Evolutionary conservation across 1,140 invertebrate species (phyloP).

Genomic region (Laupala kohalensis): DNA sequence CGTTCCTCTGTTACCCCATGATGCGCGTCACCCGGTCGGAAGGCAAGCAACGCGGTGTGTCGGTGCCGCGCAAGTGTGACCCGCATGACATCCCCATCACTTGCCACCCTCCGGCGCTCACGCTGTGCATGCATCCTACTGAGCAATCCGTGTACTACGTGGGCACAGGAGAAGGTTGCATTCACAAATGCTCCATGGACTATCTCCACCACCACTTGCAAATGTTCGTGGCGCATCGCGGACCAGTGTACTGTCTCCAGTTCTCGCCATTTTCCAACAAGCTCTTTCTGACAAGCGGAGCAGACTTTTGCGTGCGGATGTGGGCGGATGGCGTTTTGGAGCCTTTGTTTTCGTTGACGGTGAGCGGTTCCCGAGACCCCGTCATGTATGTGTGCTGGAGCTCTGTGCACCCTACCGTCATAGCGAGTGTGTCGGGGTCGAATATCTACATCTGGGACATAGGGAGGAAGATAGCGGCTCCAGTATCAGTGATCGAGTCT

Average conservation of each 20-base stretch:
- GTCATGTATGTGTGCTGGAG: conserved; percentile 61
- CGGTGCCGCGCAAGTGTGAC: conserved; percentile 28
- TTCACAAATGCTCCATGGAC: conserved; percentile 59
- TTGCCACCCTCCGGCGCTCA: conserved; percentile 42
- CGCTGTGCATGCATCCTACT: conserved; percentile 47
- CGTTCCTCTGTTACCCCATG: conserved; percentile 39
- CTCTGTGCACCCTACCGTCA: conserved; percentile 66
- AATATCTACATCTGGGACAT: conserved; percentile 61
- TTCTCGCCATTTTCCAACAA: conserved; percentile 66
- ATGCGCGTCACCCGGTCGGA: conserved; percentile 47
- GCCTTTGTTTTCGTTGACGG: conserved; percentile 47
- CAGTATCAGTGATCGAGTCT: conserved; percentile 22
- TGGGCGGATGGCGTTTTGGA: conserved; percentile 55
- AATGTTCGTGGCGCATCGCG: conserved; percentile 62
- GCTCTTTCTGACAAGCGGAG: conserved; percentile 67
- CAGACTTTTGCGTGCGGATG: conserved; percentile 64
- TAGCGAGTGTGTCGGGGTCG: conserved; percentile 58
- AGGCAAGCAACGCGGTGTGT: conserved; percentile 36
- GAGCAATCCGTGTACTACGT: conserved; percentile 56
- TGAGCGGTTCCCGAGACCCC: conserved; percentile 37
- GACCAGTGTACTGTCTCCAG: conserved; percentile 58
- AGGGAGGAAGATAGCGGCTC: conserved; percentile 44
- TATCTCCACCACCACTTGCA: conserved; percentile 50
- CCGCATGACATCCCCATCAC: conserved; percentile 37
- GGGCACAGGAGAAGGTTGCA: conserved; percentile 68